Evolutionary conservation across 2,797 vertebrate species (phyloP).

Genomic region (Tangara arthus): DNA sequence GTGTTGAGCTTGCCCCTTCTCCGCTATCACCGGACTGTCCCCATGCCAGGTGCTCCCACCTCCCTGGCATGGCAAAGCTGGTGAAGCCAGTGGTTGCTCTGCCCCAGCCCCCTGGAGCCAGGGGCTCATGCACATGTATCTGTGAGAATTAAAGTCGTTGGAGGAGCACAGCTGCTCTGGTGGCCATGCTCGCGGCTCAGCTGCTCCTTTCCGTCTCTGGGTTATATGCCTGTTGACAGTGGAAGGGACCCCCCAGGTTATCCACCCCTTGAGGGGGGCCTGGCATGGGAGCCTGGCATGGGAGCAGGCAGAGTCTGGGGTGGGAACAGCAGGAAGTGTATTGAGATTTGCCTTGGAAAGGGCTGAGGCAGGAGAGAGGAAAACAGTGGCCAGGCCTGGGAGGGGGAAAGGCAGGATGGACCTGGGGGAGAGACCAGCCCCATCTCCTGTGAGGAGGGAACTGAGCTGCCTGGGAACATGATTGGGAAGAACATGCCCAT

Average conservation of each 20-base stretch:
- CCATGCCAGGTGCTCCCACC: fast-evolving
- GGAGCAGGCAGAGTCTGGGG: neutral
- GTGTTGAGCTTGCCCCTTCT: fast-evolving
- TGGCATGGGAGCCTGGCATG: neutral
- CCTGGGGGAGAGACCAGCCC: neutral
- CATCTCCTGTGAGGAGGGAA: neutral
- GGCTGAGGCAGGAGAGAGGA: neutral
- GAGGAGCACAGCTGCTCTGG: neutral
- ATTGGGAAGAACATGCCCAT: neutral
- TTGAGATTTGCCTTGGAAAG: neutral
- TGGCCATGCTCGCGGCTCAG: fast-evolving
- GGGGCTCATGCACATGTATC: neutral
- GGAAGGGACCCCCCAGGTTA: neutral
- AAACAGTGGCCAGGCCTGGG: fast-evolving
- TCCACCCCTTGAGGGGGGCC: fast-evolving
- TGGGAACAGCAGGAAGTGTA: neutral
- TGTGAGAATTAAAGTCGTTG: conserved; percentile 33
- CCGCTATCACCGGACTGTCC: fast-evolving
- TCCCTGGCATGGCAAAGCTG: neutral
- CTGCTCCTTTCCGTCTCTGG: neutral
- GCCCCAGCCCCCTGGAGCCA: fast-evolving
- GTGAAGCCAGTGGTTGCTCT: neutral
- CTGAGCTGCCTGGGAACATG: fast-evolving
- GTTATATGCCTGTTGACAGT: neutral
- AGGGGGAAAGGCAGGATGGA: neutral